Conservation (phyloP, 2,113 vertebrate genomes). For the Paramormyrops kingsleyae region DNA sequence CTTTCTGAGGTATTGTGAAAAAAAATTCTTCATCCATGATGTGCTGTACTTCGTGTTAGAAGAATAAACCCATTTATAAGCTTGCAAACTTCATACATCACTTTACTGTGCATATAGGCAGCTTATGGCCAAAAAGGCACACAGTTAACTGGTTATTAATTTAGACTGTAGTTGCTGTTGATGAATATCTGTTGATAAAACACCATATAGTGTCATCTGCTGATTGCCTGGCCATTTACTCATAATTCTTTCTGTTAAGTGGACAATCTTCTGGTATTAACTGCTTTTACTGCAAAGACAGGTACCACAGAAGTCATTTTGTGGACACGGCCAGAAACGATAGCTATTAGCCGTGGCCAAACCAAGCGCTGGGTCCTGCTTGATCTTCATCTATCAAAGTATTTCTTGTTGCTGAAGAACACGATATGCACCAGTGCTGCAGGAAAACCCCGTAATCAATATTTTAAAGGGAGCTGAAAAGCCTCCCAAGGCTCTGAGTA, state of each 20-base stretch:
- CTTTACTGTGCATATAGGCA: neutral
- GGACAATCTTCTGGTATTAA: neutral
- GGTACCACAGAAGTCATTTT: neutral
- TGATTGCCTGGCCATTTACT: neutral
- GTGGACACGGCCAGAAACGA: neutral
- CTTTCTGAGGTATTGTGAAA: neutral
- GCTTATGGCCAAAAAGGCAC: neutral
- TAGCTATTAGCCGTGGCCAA: neutral
- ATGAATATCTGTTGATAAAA: neutral
- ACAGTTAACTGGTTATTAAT: neutral
- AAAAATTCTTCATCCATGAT: neutral
- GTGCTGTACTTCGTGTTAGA: neutral
- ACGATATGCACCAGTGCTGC: neutral
- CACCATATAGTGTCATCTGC: neutral
- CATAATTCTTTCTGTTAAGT: neutral
- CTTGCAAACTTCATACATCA: neutral
- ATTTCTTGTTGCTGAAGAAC: conserved; percentile 1
- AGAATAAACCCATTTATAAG: neutral
- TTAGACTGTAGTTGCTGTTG: neutral
- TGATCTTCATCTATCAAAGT: neutral
- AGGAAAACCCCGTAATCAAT: conserved; percentile 9
- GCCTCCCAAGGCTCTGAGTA: neutral
- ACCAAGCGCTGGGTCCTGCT: neutral
- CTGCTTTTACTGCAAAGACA: neutral
- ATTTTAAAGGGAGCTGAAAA: conserved; percentile 7